Evolutionary conservation across 1,140 invertebrate species (phyloP), one percentile per base, ranked within the genome.

Genomic region (Drosophila nigrodunni): DNA sequence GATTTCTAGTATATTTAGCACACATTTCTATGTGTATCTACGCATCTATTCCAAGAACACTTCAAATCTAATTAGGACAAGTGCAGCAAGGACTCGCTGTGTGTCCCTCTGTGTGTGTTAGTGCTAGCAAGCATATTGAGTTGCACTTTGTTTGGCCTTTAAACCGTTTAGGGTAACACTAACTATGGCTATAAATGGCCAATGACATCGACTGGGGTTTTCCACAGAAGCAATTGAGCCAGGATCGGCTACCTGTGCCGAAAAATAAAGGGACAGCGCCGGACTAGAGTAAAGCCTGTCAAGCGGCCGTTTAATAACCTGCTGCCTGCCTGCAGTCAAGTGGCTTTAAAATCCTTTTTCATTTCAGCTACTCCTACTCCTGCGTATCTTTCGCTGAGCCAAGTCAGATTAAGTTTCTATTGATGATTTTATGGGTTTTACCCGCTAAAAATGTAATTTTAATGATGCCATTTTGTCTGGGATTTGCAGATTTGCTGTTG

Each of bases 351-450:
- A 41, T 52, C 55, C 52, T 30, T 62, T 62, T 37, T 46, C 37
- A 9, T 39, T 39, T 39, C 25, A 2, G 0, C 6, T 4, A 4
- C 7, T 25, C 25, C 4, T 2, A 2, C 7, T 37, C 2, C 11
- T 15, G 9, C 10, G 41, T 41, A 3, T 37, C 2, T 21, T 15
- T n/a, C 10, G 50, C 30, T 11, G 47, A 61, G 61, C 60, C 58
- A 60, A 46, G 68, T 75, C 43, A 69, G 55, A 41, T 43, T 5
- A 13, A 5, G 13, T 39, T 73, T 81, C 82, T 69, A 88, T 88
- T 88, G 83, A 88, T 88, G 69, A 78, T 80, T 88, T 88, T 88
- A 88, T 88, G 85, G 83, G 83, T 88, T 88, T 88, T 88, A 89
- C 85, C 83, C 70, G 77, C 77, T 65, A 80, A 80, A 80, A 74